A percentile compares a stretch with the other conserved stretches of the same genome.
Evolutionary conservation across 2,113 vertebrate species (phyloP).

Genomic region (Channa argus): DNA sequence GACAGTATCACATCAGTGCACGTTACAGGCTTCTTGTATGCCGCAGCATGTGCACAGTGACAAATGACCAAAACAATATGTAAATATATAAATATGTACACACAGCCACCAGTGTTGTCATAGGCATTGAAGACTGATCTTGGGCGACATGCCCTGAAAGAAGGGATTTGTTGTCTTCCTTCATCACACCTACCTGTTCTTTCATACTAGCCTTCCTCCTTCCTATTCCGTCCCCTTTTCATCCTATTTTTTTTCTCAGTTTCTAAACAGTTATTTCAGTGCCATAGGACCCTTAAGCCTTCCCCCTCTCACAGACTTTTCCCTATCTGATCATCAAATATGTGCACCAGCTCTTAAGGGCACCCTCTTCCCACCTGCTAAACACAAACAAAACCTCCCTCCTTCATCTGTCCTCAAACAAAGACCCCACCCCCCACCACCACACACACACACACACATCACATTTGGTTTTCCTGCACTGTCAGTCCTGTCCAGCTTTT

Average conservation of each 20-base stretch:
- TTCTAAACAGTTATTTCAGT: conserved; percentile 65
- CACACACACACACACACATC: too few species aligned
- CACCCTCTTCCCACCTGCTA: conserved; percentile 66
- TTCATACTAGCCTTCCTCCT: conserved; percentile 71
- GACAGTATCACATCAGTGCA: neutral
- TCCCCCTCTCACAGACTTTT: neutral
- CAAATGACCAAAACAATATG: conserved; percentile 18
- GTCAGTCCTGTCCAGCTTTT: conserved; percentile 85
- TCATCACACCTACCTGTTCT: conserved; percentile 78
- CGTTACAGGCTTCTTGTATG: neutral
- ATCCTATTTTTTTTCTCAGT: conserved; percentile 53
- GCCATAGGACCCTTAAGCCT: conserved; percentile 42
- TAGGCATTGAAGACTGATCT: conserved; percentile 66
- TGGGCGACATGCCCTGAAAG: conserved; percentile 76
- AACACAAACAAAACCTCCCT: conserved; percentile 66
- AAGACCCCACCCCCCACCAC: conserved; percentile 15
- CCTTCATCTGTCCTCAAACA: conserved; percentile 64
- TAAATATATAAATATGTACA: conserved; percentile 26
- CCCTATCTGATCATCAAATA: conserved; percentile 43
- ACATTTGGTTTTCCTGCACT: conserved; percentile 32
- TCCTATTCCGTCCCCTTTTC: conserved; percentile 36
- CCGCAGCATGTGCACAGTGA: neutral
- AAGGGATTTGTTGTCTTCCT: conserved; percentile 72
- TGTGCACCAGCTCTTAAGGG: conserved; percentile 51
- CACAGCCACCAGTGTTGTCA: conserved; percentile 56